Percentiles rank a stretch among this genome's conserved stretches.
Conservation (phyloP, 2,797 vertebrate genomes). For the Rhynchonycteris naso region DNA sequence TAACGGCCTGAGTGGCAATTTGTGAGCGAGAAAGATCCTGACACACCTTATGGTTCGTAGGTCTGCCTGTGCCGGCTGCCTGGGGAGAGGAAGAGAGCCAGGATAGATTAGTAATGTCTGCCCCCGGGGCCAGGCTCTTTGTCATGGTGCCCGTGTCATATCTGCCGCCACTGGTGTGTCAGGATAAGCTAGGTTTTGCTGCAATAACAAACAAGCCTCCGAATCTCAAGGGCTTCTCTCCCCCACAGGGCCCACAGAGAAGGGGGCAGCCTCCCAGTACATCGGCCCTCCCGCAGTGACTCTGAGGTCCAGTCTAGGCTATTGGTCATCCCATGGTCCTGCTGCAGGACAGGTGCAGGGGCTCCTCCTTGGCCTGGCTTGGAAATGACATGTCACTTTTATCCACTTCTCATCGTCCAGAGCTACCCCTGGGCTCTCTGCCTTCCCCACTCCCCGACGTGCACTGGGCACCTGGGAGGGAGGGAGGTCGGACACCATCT, state of each 20-base stretch:
- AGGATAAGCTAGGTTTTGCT: background rate
- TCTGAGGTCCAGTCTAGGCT: background rate
- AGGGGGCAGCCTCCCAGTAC: fast-evolving
- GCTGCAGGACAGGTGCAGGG: fast-evolving
- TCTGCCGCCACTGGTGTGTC: background rate
- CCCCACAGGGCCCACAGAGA: background rate
- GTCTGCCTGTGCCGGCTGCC: background rate
- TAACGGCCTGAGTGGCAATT: fast-evolving
- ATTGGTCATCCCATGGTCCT: background rate
- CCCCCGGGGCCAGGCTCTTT: background rate
- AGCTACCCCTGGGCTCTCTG: background rate
- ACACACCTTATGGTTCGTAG: fast-evolving
- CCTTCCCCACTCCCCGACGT: background rate
- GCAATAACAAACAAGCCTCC: background rate
- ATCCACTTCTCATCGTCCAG: background rate
- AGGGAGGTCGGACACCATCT: fast-evolving
- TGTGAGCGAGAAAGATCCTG: background rate
- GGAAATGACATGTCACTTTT: background rate
- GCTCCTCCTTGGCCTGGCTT: background rate
- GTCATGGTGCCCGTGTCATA: background rate
- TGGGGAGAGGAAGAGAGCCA: background rate
- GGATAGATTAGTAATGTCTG: background rate
- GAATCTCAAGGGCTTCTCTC: background rate
- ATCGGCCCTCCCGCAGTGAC: fast-evolving
- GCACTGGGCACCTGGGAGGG: too few relatives aligned